Conservation (phyloP, 2,888 invertebrate genomes). For the Fissipunctia ypsillon region DNA sequence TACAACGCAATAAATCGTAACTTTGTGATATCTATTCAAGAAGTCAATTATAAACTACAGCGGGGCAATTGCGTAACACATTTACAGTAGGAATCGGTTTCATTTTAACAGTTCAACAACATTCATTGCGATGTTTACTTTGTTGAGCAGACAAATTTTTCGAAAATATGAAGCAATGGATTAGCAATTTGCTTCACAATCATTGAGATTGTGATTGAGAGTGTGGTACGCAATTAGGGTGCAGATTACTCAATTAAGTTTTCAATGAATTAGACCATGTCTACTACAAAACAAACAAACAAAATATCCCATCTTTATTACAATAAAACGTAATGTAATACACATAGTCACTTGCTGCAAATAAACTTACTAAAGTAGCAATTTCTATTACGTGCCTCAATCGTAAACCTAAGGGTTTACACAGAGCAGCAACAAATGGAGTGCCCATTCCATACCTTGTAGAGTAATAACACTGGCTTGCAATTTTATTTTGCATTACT, state of each 20-base stretch:
- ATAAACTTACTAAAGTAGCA: conserved; percentile 44
- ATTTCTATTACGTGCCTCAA: conserved; percentile 48
- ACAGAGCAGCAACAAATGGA: conserved; percentile 26
- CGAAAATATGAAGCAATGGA: no score
- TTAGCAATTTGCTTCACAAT: no score
- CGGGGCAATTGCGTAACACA: no score
- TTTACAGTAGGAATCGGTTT: no score
- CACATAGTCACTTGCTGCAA: conserved; percentile 48
- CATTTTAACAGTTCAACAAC: no score
- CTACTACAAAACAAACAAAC: conserved; percentile 7
- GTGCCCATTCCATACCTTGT: neutral
- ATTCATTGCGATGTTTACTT: no score
- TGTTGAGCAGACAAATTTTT: no score
- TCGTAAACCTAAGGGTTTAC: conserved; percentile 54
- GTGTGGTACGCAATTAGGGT: no score
- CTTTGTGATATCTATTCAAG: neutral
- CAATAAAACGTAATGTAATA: conserved; percentile 15
- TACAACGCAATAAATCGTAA: no score
- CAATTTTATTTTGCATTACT: neutral
- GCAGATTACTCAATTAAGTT: neutral
- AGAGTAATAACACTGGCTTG: neutral
- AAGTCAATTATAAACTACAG: neutral
- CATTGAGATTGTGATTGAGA: no score
- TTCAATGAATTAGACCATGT: neutral
- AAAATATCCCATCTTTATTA: neutral